Conservation (phyloP, 2,797 vertebrate species). For the Fistularia commersonii region DNA sequence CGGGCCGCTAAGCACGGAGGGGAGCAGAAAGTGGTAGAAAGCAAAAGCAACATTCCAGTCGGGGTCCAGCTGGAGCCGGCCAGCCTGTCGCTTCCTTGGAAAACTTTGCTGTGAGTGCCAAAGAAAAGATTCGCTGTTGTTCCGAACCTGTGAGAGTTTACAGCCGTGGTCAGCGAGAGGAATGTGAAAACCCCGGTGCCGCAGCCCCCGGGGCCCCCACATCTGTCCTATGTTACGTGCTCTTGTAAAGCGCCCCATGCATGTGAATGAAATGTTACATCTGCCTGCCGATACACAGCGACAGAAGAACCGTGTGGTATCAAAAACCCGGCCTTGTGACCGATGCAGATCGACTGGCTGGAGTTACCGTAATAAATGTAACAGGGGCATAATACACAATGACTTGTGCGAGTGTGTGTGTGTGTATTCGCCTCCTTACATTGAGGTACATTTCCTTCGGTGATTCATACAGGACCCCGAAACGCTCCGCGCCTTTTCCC, state of each 20-base stretch:
- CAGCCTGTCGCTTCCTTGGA: constrained; percentile 32
- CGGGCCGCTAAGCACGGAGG: constrained; percentile 41
- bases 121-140: constrained; percentile 44
- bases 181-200: constrained; percentile 53
- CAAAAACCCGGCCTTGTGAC: too few species aligned
- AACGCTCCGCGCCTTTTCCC: too few species aligned
- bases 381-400: too few species aligned
- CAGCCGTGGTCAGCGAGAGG: constrained; percentile 45
- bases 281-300: constrained; percentile 9
- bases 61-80: constrained; percentile 46
- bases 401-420: too few species aligned
- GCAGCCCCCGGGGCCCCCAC: constrained; percentile 49
- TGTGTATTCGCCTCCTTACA: too few species aligned
- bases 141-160: constrained; percentile 49
- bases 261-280: constrained; percentile 30
- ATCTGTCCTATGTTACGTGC: constrained; percentile 61
- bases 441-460: too few species aligned
- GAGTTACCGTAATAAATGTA: too few species aligned
- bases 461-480: too few species aligned
- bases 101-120: constrained; percentile 40
- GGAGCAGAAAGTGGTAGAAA: constrained; percentile 38
- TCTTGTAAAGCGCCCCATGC: constrained; percentile 27
- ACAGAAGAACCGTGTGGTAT: too few species aligned
- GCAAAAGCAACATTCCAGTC: constrained; percentile 37
- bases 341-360: too few species aligned